Evolutionary conservation across 2,113 vertebrate species (phyloP), one percentile per base, ranked within the genome.

Genomic region (Leptobrachium leishanense): DNA sequence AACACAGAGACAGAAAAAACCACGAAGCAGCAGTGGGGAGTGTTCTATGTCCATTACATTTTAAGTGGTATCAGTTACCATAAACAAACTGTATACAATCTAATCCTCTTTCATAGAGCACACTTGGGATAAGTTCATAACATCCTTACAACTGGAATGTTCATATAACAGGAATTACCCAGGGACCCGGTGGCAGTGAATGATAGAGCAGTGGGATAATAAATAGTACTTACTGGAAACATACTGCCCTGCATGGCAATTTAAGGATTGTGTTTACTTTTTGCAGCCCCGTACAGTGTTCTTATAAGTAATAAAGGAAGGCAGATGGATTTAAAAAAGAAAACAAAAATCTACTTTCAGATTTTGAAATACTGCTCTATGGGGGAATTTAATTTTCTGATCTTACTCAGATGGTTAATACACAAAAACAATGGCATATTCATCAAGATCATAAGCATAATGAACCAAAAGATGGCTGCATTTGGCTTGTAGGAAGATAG

Each of bases 111-210:
- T 81, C 50, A 43, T 65, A 62, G 73, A 68, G 68, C 78, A 74
- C 65, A 74, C 78, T 81, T 68, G 70, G 71, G 77, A 80, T 68
- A 68, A 44, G 71, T 81, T 81, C 72, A 74, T 81, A 74, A 81
- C 53, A 12, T 74, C 71, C 54, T 59, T 74, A 68, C 64, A 74
- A 81, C 64, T 62, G 53, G 53, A 74, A 81, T 44, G 53, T 53
- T 68, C 65, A 74, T 81, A 81, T 81, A 81, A 74, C 78, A 81
- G 72, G 78, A 68, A 81, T 81, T 81, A 74, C 64, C 64, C 9
- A 20, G 71, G 64, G 72, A 74, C 78, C 78, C 57, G 64, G 72
- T 81, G 78, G 72, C 78, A 74, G 40, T 68, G 53, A 81, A 81
- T 74, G 78, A 81, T 81, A 81, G 71, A 80, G 71, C 42, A 74